These are phyloP conservation scores for Xyrichtys novacula DNA, from an alignment of 2,797 vertebrate species.

Conservation along the genomic window DNA sequence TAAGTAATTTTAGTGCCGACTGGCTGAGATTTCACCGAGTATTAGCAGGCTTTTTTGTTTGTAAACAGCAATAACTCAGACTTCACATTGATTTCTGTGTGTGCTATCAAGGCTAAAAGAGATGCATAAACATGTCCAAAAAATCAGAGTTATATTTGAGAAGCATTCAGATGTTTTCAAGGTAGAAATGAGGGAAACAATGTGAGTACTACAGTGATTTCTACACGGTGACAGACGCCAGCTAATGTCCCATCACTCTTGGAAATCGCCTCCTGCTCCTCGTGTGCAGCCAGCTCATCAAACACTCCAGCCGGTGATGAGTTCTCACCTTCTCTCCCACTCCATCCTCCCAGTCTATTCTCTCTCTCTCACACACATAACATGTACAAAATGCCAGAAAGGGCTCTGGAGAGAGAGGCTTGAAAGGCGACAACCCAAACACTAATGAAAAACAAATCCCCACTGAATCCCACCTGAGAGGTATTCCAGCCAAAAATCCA, in stretches of 20 bases:
- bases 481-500: constrained; percentile 34
- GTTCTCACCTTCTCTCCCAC: constrained; percentile 27
- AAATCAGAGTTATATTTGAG: constrained; percentile 2
- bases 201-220: constrained; percentile 23
- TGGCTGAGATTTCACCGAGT: not conserved
- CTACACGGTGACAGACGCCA: constrained; percentile 31
- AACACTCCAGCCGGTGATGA: constrained; percentile 31
- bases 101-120: not conserved
- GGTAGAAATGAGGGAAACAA: constrained; percentile 20
- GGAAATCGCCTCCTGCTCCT: constrained; percentile 42
- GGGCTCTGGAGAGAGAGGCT: constrained; percentile 15
- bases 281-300: constrained; percentile 51
- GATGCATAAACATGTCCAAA: not conserved
- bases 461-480: constrained; percentile 32
- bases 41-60: not conserved
- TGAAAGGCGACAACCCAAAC: constrained; percentile 33
- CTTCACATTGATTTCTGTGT: not conserved
- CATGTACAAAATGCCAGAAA: constrained; percentile 39
- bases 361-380: constrained; percentile 20
- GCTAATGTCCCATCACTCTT: constrained; percentile 45
- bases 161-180: constrained; percentile 20
- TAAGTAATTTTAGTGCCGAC: no score
- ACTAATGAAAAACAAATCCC: constrained; percentile 69
- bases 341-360: not conserved
- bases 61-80: not conserved